These are phyloP conservation scores for Drosophila nr. perissopoda DNA, from an alignment of 2,888 invertebrate genomes.

Conservation along the genomic window DNA sequence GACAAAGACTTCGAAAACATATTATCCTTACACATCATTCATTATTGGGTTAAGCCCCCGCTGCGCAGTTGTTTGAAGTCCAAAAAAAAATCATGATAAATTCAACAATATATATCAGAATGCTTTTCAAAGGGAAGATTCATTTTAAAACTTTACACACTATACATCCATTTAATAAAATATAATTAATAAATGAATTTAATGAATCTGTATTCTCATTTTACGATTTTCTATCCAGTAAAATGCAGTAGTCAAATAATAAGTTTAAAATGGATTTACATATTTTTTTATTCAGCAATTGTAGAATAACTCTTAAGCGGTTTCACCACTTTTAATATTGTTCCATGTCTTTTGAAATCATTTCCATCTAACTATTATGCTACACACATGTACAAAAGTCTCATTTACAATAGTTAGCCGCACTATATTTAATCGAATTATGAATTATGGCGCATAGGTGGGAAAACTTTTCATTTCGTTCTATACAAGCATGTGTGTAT, in stretches of 20 bases:
- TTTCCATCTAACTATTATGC: not conserved
- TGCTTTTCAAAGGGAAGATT: no score
- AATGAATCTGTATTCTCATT: not conserved
- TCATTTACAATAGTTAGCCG: constrained; percentile 16
- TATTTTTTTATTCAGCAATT: not conserved
- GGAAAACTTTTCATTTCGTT: constrained; percentile 23
- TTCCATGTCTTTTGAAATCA: not conserved
- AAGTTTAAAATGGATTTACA: not conserved
- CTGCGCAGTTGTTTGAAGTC: not conserved
- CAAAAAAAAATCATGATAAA: not conserved
- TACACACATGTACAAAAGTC: not conserved
- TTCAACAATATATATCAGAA: not conserved
- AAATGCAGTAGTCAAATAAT: not conserved
- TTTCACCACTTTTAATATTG: not conserved
- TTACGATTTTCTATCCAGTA: not conserved
- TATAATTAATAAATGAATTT: not conserved
- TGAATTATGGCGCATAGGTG: constrained; percentile 24
- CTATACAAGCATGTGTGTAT: constrained; percentile 33
- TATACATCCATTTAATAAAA: no score
- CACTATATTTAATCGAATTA: constrained; percentile 38
- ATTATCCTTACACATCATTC: not conserved
- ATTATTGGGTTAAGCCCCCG: not conserved
- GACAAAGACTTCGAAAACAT: constrained; percentile 15
- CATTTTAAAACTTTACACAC: no score
- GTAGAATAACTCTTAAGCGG: not conserved